Evolutionary conservation across 2,888 invertebrate species (phyloP).

Genomic region (Spodoptera exigua): DNA sequence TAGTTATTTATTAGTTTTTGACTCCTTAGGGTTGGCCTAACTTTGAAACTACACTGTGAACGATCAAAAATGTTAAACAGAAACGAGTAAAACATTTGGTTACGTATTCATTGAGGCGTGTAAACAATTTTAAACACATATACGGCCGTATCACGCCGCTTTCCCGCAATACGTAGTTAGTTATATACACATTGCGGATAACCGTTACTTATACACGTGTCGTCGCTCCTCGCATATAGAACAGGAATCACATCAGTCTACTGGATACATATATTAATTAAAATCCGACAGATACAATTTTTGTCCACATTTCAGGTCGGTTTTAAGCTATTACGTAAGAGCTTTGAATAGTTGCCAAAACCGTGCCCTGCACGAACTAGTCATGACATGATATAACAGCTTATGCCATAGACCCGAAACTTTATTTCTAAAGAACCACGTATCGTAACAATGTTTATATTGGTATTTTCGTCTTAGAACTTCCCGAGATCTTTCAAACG

Average conservation of each 20-base stretch:
- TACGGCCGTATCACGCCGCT: constrained; percentile 14
- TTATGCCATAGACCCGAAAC: constrained; percentile 10
- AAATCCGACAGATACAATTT: constrained; percentile 7
- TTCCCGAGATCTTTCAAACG: constrained; percentile 15
- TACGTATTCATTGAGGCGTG: constrained; percentile 3
- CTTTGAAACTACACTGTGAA: background rate
- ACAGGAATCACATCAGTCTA: constrained; percentile 1
- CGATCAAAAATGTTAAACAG: background rate
- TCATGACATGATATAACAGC: constrained; percentile 28
- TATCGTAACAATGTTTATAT: constrained; percentile 29
- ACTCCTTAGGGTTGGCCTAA: constrained; percentile 25
- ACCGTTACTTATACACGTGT: constrained; percentile 17
- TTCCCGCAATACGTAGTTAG: constrained; percentile 28
- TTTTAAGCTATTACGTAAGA: constrained; percentile 31
- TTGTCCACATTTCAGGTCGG: constrained; percentile 6
- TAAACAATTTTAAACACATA: constrained; percentile 21
- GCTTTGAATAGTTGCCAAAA: constrained; percentile 33
- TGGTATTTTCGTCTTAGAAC: constrained; percentile 9
- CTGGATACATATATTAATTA: constrained; percentile 14
- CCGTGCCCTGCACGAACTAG: constrained; percentile 8
- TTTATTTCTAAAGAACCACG: constrained; percentile 25
- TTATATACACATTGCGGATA: constrained; percentile 36
- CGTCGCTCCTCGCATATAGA: constrained; percentile 15
- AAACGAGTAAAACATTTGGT: background rate
- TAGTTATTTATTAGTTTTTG: constrained; percentile 42